These are phyloP conservation scores for Andrena dorsata DNA, from an alignment of 2,888 invertebrate genomes.

Conservation along the genomic window DNA sequence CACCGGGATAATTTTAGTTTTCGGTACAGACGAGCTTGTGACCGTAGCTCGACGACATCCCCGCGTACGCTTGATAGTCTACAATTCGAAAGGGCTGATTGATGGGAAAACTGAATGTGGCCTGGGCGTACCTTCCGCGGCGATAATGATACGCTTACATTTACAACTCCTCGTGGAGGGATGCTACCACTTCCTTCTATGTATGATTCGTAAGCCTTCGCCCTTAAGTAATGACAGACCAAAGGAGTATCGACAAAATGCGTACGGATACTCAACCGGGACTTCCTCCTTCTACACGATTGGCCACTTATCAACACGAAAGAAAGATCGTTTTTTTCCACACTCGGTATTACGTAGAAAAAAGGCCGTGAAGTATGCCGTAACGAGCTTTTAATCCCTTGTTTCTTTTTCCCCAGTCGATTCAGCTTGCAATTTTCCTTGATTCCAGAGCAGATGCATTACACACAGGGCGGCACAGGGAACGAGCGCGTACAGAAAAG, in stretches of 20 bases:
- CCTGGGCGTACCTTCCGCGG: slow-evolving; percentile 69
- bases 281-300: slow-evolving; percentile 7
- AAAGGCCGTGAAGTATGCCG: not conserved
- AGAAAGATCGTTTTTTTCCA: slow-evolving; percentile 20
- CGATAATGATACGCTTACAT: slow-evolving; percentile 74
- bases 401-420: not conserved
- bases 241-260: slow-evolving; percentile 25
- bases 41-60: slow-evolving; percentile 37
- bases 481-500: slow-evolving; percentile 41
- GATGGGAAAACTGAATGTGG: slow-evolving; percentile 69
- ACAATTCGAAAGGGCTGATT: slow-evolving; percentile 65
- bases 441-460: slow-evolving; percentile 5
- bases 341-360: not conserved
- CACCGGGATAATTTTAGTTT: slow-evolving; percentile 50
- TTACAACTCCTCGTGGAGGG: slow-evolving; percentile 47
- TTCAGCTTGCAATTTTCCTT: not conserved
- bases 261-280: slow-evolving; percentile 40
- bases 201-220: slow-evolving; percentile 63
- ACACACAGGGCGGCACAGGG: not conserved
- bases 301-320: slow-evolving; percentile 33
- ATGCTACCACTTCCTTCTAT: slow-evolving; percentile 64
- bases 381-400: slow-evolving; percentile 4
- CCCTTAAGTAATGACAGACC: slow-evolving; percentile 68
- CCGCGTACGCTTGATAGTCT: slow-evolving; percentile 25
- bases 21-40: slow-evolving; percentile 15